Base-by-base conservation (phyloP, 2,113 vertebrate species). In the Eclectus roratus region DNA sequence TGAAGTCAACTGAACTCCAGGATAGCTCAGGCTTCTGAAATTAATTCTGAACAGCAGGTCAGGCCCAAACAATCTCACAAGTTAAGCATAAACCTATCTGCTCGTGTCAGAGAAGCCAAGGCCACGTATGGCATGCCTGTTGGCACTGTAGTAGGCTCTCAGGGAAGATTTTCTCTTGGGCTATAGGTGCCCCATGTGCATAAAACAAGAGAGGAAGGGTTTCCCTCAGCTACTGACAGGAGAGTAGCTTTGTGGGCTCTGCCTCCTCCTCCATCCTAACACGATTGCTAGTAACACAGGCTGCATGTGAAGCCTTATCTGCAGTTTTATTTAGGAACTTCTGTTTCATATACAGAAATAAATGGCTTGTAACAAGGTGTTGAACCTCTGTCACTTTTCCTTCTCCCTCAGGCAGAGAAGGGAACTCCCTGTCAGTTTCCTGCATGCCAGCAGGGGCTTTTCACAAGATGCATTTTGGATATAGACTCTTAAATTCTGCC, bases 41-140 rank as follows among this genome's bases (percentile, higher is more conserved):
- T 70, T 10, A 58, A 58, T 85, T 27, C 31, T 68, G 46, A 86
- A 35, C 37, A 49, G 47, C 21, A 70, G 25, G 10, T 66, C 60
- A 58, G n/a, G 31, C 37, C 28, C 71, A 85, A 16, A 53, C 7
- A 78, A 23, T 74, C 37, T 64, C 72, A 73, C 11, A 77, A 66
- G 69, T 33, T 31, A 35, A 83, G 17, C 18, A 27, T 9, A 61
- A 63, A 12, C 31, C 13, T 21, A 17, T 25, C 23, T 47, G 50
- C 3, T 58, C 21, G 17, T 29, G 35, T 47, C 39, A 55, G 78
- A 8, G 2, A 31, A 78, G 46, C 28, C 63, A 44, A 18, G 44
- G 14, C 6, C 6, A 0, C 3, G 24, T 17, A 11, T 6, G 27
- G 21, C 2, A 0, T 25, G n/a, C 23, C 39, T 79, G 29, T 4